Conservation (phyloP, 2,113 vertebrate genomes). For the Odontesthes bonariensis region DNA sequence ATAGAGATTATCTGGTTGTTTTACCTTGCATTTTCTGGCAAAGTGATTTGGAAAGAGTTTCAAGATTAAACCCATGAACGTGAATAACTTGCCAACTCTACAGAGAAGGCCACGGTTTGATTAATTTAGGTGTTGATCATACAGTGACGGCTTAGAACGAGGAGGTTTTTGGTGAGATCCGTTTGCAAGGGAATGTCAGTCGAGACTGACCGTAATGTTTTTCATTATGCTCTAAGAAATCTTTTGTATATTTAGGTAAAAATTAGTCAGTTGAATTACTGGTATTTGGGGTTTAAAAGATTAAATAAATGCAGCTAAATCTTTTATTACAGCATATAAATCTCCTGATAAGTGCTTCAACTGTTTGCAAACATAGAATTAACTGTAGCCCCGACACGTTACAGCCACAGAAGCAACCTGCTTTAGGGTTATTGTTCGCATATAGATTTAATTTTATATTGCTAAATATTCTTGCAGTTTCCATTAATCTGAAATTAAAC, state of each 20-base stretch:
- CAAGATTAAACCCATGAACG: background rate
- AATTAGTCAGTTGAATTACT: too few relatives aligned
- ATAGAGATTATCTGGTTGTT: conserved; percentile 3
- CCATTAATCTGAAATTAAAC: conserved; percentile 1
- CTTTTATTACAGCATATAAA: background rate
- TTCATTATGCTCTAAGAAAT: too few relatives aligned
- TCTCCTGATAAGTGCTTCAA: background rate
- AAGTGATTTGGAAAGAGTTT: background rate
- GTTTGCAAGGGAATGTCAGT: too few relatives aligned
- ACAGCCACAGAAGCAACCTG: background rate
- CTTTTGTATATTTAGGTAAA: too few relatives aligned
- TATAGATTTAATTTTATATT: background rate
- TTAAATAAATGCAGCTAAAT: background rate
- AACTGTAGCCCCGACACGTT: background rate
- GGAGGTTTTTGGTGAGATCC: too few relatives aligned
- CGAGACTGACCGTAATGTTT: too few relatives aligned
- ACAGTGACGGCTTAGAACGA: too few relatives aligned
- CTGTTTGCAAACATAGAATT: background rate
- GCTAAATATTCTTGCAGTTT: background rate
- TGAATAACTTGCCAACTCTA: background rate
- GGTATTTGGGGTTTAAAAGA: too few relatives aligned
- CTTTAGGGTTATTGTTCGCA: background rate
- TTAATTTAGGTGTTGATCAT: background rate
- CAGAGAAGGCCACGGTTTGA: background rate
- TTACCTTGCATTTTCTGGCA: background rate